Evolutionary conservation across 2,888 invertebrate species (phyloP).

Genomic region (Synergus japonicus): DNA sequence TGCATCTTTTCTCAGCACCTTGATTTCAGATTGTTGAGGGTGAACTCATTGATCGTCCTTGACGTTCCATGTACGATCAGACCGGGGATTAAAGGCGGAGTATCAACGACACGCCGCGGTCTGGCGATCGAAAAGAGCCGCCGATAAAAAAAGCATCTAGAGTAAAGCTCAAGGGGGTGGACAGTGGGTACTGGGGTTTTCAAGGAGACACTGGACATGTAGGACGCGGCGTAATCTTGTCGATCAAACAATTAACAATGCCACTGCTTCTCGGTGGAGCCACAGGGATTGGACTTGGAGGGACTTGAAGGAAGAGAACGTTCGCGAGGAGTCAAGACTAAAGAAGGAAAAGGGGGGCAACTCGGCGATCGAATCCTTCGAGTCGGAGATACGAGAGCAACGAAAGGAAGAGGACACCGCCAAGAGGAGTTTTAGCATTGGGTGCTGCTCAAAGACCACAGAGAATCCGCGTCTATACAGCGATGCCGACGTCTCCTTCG

Average conservation of each 20-base stretch:
- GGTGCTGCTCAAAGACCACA: conserved; percentile 44
- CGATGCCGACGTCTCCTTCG: conserved; percentile 69
- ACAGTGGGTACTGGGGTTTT: conserved; percentile 36
- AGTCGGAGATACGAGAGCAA: conserved; percentile 63
- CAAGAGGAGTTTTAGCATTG: conserved; percentile 53
- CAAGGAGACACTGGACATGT: conserved; percentile 71
- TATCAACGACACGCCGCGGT: conserved; percentile 37
- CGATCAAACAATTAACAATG: conserved; percentile 78
- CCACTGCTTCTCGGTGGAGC: conserved; percentile 59
- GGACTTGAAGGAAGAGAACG: conserved; percentile 55
- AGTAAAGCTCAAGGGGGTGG: conserved; percentile 40
- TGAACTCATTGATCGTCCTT: conserved; percentile 52
- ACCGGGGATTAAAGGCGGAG: conserved; percentile 56
- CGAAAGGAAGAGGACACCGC: conserved; percentile 58
- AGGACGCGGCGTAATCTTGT: conserved; percentile 76
- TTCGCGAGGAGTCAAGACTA: conserved; percentile 57
- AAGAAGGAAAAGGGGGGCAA: conserved; percentile 55
- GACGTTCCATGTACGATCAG: conserved; percentile 55
- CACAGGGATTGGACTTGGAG: conserved; percentile 51
- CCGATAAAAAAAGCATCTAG: conserved; percentile 47
- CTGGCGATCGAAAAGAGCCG: conserved; percentile 36
- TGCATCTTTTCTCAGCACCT: not conserved
- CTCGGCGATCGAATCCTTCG: conserved; percentile 54
- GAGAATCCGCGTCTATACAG: conserved; percentile 51
- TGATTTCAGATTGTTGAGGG: conserved; percentile 24